phyloP scores from a whole-genome alignment of 2,797 vertebrate genomes.

The Coreius guichenoti region DNA sequence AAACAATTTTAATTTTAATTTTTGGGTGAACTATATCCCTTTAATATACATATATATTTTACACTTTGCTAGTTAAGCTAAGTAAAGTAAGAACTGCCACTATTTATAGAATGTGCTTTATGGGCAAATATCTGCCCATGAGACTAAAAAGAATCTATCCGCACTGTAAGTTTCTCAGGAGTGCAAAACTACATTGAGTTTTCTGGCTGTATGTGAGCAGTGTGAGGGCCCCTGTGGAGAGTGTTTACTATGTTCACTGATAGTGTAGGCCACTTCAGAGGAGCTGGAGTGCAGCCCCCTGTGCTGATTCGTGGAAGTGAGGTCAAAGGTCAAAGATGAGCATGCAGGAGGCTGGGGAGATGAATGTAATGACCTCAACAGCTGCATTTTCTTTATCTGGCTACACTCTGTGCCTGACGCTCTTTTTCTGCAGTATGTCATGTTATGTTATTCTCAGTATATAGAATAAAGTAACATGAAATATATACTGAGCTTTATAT shows the following conservation, averaged over 20 bases:
- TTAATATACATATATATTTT: neutral
- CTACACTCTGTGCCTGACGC: neutral
- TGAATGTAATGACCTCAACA: constrained; percentile 51
- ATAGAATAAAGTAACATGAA: neutral
- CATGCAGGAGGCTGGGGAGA: constrained; percentile 62
- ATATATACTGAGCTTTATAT: neutral
- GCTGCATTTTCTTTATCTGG: constrained; percentile 57
- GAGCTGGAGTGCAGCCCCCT: constrained; percentile 39
- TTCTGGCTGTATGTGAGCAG: neutral
- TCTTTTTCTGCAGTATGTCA: neutral
- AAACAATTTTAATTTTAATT: neutral
- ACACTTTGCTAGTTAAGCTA: neutral
- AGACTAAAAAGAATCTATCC: constrained; percentile 60
- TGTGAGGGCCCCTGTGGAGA: constrained; percentile 3
- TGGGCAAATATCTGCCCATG: constrained; percentile 49
- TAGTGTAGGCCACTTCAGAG: constrained; percentile 45
- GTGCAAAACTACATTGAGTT: constrained; percentile 8
- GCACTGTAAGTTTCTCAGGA: constrained; percentile 28
- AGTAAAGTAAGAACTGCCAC: too few relatives aligned
- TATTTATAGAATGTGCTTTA: neutral
- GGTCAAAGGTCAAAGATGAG: constrained; percentile 47
- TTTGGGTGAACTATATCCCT: neutral
- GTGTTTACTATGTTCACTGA: constrained; percentile 12
- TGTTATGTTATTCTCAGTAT: neutral
- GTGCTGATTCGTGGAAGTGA: constrained; percentile 61